Evolutionary conservation across 1,140 invertebrate genomes (phyloP), one percentile per base, ranked within the genome.

Genomic region (Globodera rostochiensis): DNA sequence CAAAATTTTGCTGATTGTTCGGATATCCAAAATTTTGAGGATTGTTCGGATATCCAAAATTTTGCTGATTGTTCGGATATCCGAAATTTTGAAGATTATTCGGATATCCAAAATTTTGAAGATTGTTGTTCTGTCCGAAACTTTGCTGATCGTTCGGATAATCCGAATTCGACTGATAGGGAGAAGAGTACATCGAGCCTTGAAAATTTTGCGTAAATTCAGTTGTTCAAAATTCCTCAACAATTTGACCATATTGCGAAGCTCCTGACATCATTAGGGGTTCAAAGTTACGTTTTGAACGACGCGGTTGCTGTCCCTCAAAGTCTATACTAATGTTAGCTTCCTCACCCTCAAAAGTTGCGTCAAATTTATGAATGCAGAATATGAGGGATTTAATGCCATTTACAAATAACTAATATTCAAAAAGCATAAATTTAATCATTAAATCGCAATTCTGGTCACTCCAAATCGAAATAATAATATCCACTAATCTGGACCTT

Each of bases 201-300:
- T 13, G 11, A 60, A 60, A 60, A 15, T 60, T 13, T 13, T 11
- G 19, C 11, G 5, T 15, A 60, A 60, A 15, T 13, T 60, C 5
- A 6, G 57, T 19, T 15, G 11, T 60, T 19, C 15, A 15, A 19
- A 15, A 15, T 15, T 15, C 9, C 3, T 15, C 57, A 60, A 60
- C 57, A 60, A 60, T 60, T 60, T 60, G 57, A 60, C 57, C 57
- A 60, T 60, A 60, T 60, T 60, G 57, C 57, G 57, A 60, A 15
- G 57, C 15, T 60, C 57, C 57, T 60, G 13, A 13, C 57, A 60
- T 60, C 57, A 60, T 60, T 19, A 19, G 15, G 19, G 57, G 57
- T 11, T 60, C 19, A 60, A 15, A 60, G 15, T 60, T 11, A 19
- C 57, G 57, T 60, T 60, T 60, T 60, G 57, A 19, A 11, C 57